phyloP scores from a whole-genome alignment of 2,888 invertebrate species.

The Endotricha flammealis region DNA sequence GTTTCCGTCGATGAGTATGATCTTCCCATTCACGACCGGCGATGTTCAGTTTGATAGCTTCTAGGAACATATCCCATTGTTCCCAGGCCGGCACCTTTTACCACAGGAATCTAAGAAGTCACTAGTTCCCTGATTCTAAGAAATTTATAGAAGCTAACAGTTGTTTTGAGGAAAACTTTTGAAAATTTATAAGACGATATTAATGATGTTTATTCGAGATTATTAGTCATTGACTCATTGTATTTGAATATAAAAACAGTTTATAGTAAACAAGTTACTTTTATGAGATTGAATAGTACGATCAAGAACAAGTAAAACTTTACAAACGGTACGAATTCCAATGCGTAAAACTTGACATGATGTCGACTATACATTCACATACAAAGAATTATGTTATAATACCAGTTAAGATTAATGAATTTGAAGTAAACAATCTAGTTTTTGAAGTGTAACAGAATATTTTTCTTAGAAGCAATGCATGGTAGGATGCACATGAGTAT shows the following conservation, averaged over 20 bases:
- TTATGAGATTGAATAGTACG: too few relatives aligned
- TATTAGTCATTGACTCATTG: too few relatives aligned
- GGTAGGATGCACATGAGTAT: conserved; percentile 33
- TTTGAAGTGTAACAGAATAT: conserved; percentile 9
- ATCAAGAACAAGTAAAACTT: too few relatives aligned
- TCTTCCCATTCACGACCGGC: conserved; percentile 44
- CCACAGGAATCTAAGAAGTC: conserved; percentile 29
- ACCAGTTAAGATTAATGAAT: too few relatives aligned
- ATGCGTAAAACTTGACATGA: too few relatives aligned
- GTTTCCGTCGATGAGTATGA: conserved; percentile 47
- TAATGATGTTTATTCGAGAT: too few relatives aligned
- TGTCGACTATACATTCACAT: too few relatives aligned
- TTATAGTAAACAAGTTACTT: too few relatives aligned
- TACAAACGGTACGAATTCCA: too few relatives aligned
- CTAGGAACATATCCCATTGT: conserved; percentile 55
- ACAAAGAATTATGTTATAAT: too few relatives aligned
- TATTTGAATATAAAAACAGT: too few relatives aligned
- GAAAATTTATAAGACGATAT: conserved; percentile 8
- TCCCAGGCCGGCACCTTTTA: conserved; percentile 51
- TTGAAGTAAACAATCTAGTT: too few relatives aligned
- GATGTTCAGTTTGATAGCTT: conserved; percentile 41
- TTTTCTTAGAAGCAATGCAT: conserved; percentile 27
- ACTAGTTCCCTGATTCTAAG: conserved; percentile 29
- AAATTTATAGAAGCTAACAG: conserved; percentile 30
- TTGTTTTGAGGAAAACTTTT: conserved; percentile 38